phyloP scores from a whole-genome alignment of 2,797 vertebrate species.

The Cyprinella venusta region DNA sequence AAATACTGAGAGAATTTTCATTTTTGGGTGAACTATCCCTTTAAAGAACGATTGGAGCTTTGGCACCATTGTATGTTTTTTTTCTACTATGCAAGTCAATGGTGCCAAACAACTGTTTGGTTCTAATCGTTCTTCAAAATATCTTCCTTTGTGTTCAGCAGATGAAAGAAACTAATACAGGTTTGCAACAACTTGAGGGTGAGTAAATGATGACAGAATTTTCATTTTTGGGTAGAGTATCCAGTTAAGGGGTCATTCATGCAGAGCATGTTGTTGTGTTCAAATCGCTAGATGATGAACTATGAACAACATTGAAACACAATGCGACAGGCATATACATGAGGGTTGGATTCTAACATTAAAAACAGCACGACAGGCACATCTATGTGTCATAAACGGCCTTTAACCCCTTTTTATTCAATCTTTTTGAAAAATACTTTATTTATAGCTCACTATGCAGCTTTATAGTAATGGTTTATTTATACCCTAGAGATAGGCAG shows the following conservation, averaged over 20 bases:
- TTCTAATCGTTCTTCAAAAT: no score
- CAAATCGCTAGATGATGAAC: neutral
- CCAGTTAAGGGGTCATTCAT: neutral
- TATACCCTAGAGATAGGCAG: neutral
- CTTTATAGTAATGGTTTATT: neutral
- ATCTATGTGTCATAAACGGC: neutral
- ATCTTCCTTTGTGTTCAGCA: no score
- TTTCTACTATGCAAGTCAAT: no score
- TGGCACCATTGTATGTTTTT: no score
- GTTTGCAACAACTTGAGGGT: no score
- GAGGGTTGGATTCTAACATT: neutral
- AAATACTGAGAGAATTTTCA: no score
- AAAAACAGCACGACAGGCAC: neutral
- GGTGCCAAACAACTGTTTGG: no score
- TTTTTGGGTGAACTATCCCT: no score
- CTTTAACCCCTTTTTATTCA: neutral
- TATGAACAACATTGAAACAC: neutral
- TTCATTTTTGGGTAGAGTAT: no score
- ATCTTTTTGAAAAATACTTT: constrained; percentile 5
- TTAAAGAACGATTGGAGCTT: no score
- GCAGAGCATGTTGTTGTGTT: neutral
- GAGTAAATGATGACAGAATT: no score
- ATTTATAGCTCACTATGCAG: constrained; percentile 17
- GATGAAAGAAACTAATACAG: no score
- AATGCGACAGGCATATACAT: neutral